These are phyloP conservation scores for Micrasema minimum DNA, from an alignment of 1,140 invertebrate species.

Conservation along the genomic window DNA sequence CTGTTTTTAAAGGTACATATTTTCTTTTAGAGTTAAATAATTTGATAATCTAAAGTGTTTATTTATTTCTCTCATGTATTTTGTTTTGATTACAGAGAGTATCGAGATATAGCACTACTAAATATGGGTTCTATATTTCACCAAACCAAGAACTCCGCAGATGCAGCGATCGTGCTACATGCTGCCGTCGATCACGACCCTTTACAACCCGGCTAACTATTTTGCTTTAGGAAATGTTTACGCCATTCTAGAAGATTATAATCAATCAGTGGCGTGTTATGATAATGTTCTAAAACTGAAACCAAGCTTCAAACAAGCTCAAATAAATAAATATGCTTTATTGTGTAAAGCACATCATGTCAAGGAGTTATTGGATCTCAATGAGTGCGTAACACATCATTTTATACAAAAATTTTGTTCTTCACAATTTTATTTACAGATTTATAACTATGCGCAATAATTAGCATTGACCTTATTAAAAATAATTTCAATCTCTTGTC, in stretches of 20 bases:
- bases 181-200: conserved; percentile 84
- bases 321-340: conserved; percentile 73
- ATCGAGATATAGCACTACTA: conserved; percentile 82
- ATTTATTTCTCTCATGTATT: too few species aligned
- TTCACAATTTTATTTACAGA: too few species aligned
- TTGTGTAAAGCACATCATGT: conserved; percentile 77
- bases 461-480: too few species aligned
- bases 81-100: conserved; percentile 66
- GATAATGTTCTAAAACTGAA: conserved; percentile 76
- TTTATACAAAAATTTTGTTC: too few species aligned
- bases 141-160: conserved; percentile 75
- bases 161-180: conserved; percentile 83
- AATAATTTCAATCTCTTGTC: too few species aligned
- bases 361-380: conserved; percentile 71
- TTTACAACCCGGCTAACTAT: conserved; percentile 75
- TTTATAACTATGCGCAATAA: too few species aligned
- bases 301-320: conserved; percentile 64
- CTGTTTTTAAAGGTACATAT: too few species aligned
- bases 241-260: conserved; percentile 74
- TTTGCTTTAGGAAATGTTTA: conserved; percentile 84
- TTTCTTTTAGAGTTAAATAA: too few species aligned
- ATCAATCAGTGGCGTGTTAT: conserved; percentile 73
- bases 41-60: too few species aligned
- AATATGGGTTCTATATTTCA: conserved; percentile 87
- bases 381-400: conserved; percentile 68